Base-by-base conservation (phyloP, 2,888 invertebrate genomes). In the Priocnemis perturbator region DNA sequence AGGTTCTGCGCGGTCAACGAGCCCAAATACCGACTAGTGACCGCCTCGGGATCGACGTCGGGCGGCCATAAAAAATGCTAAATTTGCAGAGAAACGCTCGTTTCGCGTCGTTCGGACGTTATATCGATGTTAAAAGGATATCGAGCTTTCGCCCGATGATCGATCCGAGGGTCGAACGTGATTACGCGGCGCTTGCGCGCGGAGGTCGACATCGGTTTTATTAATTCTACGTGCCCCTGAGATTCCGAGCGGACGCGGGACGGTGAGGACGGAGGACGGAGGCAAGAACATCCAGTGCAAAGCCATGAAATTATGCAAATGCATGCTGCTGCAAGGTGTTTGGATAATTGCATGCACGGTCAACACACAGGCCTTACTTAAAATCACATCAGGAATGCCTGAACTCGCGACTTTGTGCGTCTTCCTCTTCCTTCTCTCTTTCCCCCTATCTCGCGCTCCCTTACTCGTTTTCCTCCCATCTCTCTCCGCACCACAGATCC, bases 251-350 rank as follows among this genome's bases (percentile, higher is more conserved):
- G 62, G 66, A 58, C 64, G 20, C 30, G 53, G 52, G 62, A 66
- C 58, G 66, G 17, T 50, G 47, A 47, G 9, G 17, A 17, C 45
- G 21, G 23, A 1, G 47, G 26, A 30, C 30, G 11, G 68, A 45
- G 37, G 62, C 60, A 53, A 71, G 67, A 73, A 74, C 69, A 71
- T 66, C 79, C 11, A 37, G 77, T 73, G 73, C 74, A 64, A 76
- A 74, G 73, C 77, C 81, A 81, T 83, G 81, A 86, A 85, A 86
- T 87, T 84, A 86, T 85, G 87, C 81, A 84, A 84, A 86, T 85
- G 75, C 73, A 63, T 59, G 67, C 23, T 64, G 71, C 62, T 75
- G 83, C 83, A 83, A 85, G 86, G 86, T 86, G 87, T 86, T 85
- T 83, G 84, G 83, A 85, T 85, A 86, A 86, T 86, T 85, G 83